These are phyloP conservation scores for Pterobdella sp. DNA, from an alignment of 2,888 invertebrate species.

Conservation along the genomic window DNA sequence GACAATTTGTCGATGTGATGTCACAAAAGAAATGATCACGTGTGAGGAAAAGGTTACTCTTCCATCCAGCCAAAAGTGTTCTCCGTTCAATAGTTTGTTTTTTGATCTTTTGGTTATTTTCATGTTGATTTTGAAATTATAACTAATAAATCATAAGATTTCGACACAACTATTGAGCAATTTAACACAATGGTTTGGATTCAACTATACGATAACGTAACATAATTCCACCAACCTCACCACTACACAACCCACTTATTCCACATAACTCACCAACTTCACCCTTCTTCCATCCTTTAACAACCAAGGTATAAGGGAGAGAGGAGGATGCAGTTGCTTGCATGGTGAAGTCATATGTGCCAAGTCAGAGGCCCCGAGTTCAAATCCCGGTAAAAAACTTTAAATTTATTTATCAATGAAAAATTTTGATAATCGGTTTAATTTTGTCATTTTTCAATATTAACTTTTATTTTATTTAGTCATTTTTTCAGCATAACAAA, in stretches of 20 bases:
- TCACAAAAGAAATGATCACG: constrained; percentile 1
- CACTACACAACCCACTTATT: no score
- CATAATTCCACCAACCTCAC: no score
- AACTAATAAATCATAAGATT: background rate
- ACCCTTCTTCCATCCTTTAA: no score
- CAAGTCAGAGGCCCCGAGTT: constrained; percentile 13
- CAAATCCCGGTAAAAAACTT: background rate
- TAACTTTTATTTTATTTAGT: no score
- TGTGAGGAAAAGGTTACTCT: background rate
- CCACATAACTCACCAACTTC: no score
- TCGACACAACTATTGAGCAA: no score
- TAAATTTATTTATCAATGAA: no score
- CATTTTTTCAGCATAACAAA: no score
- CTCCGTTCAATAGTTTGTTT: background rate
- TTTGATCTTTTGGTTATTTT: background rate
- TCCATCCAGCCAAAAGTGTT: background rate
- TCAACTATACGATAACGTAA: no score
- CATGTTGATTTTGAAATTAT: background rate
- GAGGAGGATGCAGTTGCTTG: constrained; percentile 32
- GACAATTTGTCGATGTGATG: constrained; percentile 3
- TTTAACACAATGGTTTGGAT: no score
- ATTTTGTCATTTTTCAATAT: no score
- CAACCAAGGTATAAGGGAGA: constrained; percentile 12
- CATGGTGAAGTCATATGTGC: constrained; percentile 33
- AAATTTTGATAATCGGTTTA: no score